Percentiles rank a stretch among this genome's conserved stretches.
Conservation (phyloP, 2,888 invertebrate species). For the Pachliopta kotzebuea region DNA sequence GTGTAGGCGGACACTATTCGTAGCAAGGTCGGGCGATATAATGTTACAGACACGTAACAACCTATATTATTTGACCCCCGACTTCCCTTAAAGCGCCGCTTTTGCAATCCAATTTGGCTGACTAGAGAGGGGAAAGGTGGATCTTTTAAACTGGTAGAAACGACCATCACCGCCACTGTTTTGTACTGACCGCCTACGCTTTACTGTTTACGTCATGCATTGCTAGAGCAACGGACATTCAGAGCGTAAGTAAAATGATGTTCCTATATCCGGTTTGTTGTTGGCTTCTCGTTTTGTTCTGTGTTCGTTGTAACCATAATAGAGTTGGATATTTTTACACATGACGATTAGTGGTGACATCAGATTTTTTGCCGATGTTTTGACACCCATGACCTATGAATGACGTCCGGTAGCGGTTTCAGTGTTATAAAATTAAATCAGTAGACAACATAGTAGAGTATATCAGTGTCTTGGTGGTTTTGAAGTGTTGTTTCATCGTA, state of each 20-base stretch:
- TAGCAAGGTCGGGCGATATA: conserved; percentile 76
- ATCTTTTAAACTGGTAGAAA: conserved; percentile 46
- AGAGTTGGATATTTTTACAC: conserved; percentile 24
- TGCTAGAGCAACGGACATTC: conserved; percentile 34
- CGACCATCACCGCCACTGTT: conserved; percentile 48
- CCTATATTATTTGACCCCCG: conserved; percentile 36
- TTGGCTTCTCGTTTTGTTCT: conserved; percentile 6
- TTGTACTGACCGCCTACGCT: conserved; percentile 56
- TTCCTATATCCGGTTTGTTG: conserved; percentile 28
- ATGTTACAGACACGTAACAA: conserved; percentile 64
- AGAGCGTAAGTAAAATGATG: conserved; percentile 39
- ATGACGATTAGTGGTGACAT: conserved; percentile 19
- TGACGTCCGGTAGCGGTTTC: conserved; percentile 14
- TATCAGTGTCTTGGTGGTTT: conserved; percentile 1
- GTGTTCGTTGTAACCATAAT: conserved; percentile 14
- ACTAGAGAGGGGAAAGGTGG: conserved; percentile 38
- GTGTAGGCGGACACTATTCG: conserved; percentile 75
- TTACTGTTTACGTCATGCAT: conserved; percentile 56
- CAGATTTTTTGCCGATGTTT: conserved; percentile 20
- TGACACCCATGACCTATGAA: conserved; percentile 28
- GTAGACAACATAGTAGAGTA: neutral
- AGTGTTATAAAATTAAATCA: conserved; percentile 1
- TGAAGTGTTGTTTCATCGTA: neutral
- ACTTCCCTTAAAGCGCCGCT: conserved; percentile 31
- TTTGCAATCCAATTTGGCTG: conserved; percentile 25